Conservation (phyloP, 2,888 invertebrate genomes). For the Aethes cnicana region DNA sequence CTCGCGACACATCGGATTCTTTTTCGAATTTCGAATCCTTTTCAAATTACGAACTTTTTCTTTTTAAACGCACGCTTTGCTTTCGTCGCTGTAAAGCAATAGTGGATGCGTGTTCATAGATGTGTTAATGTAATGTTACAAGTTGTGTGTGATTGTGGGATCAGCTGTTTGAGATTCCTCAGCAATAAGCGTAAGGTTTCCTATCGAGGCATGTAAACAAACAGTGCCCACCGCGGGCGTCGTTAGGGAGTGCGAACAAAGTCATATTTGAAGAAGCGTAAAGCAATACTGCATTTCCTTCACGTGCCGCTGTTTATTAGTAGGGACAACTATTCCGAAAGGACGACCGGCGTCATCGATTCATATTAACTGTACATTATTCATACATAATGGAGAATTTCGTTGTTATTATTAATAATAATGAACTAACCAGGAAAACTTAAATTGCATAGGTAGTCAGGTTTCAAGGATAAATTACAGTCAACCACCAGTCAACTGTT, state of each 20-base stretch:
- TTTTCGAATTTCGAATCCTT: slow-evolving; percentile 44
- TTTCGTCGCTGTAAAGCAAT: slow-evolving; percentile 63
- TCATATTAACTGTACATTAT: too few species aligned
- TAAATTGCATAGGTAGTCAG: too few species aligned
- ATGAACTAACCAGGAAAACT: too few species aligned
- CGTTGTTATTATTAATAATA: too few species aligned
- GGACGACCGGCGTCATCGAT: too few species aligned
- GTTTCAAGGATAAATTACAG: too few species aligned
- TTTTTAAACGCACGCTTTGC: slow-evolving; percentile 59
- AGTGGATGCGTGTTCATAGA: slow-evolving; percentile 32
- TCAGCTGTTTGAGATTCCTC: slow-evolving; percentile 45
- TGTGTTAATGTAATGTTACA: slow-evolving; percentile 30
- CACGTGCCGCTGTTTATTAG: too few species aligned
- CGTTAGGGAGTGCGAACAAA: slow-evolving; percentile 1
- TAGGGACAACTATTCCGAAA: too few species aligned
- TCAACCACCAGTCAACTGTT: too few species aligned
- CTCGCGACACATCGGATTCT: slow-evolving; percentile 60
- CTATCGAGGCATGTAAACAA: slow-evolving; percentile 29
- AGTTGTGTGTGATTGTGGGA: slow-evolving; percentile 34
- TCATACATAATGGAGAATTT: too few species aligned
- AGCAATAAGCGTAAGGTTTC: slow-evolving; percentile 12
- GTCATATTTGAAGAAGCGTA: background rate
- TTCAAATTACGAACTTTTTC: slow-evolving; percentile 33
- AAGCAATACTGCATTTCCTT: too few species aligned
- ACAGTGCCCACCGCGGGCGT: background rate